Evolutionary conservation across 2,113 vertebrate genomes (phyloP), one percentile per base, ranked within the genome.

Genomic region (Galemys pyrenaicus): DNA sequence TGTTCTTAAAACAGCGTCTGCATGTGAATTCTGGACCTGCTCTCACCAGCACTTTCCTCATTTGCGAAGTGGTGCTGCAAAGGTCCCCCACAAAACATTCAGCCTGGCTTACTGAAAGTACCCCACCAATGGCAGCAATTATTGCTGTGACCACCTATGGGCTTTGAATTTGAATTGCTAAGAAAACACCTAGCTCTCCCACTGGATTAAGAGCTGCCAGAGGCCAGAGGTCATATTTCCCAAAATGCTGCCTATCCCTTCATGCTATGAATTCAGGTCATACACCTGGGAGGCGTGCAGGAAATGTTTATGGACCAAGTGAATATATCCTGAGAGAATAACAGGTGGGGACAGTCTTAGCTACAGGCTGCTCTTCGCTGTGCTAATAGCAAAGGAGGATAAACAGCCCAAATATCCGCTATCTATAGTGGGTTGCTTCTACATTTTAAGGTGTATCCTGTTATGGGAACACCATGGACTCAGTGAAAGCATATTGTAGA

Each of bases 181-280:
- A 83, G 58, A 82, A 77, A 68, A 94, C 5, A 19, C 15, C 49
- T 4, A 16, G 5, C 17, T 54, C 19, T 32, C 37, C 10, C 2
- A 28, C 12, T 11, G 28, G 44, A 28, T 49, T 8, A 28, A 28
- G 41, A 70, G 26, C n/a, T 70, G 26, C 82, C 41, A 30, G 51
- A 93, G 37, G 26, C 73, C 41, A n/a, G 60, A 94, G 37, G 64
- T n/a, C 22, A 51, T 24, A 44, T 15, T 85, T 68, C 54, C 70
- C 83, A 78, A 56, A 77, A 22, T 77, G 24, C 62, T 77, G 3
- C 30, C 73, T 26, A 20, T 32, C 39, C 70, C 60, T n/a, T 71
- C 51, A n/a, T 77, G 60, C 30, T 71, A 26, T 26, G 74, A 37
- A 70, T 32, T 10, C 12, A 67, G 79, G 32, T 22, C 32, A 54